Evolutionary conservation across 2,113 vertebrate species (phyloP), one percentile per base, ranked within the genome.

Genomic region (Sula dactylatra): DNA sequence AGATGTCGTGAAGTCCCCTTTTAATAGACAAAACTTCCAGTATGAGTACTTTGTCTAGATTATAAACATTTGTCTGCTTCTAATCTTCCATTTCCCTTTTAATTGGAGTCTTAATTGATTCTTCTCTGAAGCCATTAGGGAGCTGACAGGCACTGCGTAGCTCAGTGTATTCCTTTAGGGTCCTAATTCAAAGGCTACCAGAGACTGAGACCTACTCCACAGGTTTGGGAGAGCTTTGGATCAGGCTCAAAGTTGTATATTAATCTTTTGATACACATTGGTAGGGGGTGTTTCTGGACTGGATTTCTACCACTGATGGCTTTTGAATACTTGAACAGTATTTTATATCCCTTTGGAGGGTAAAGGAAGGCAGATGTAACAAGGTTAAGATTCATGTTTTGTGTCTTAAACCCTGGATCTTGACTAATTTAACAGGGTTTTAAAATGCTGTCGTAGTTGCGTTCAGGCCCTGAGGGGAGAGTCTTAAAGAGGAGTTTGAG

Each of bases 91-190:
- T 73, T 80, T 87, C 13, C 31, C 40, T 91, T 78, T 71, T 91
- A 89, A 93, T 89, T 96, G 69, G 82, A 69, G 27, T 65, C 49
- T 59, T 94, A 95, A 95, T 84, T 93, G 44, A 36, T 82, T 52
- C n/a, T 91, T 72, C 70, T 72, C 17, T 12, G n/a, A 79, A 56
- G 9, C 38, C 65, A 69, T 84, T 54, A 74, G 65, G 78, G 88
- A 95, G 52, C 34, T 95, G 95, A 65, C 47, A 67, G 86, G 56
- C 21, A 44, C 45, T 25, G 38, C 52, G 65, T 27, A 49, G 36
- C 62, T 85, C 69, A n/a, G 0, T 82, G 56, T 86, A 79, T 54
- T 40, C 66, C 86, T 87, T 82, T 11, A 44, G 61, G 78, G n/a
- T 56, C 20, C 8, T 56, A 8, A 72, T 45, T 65, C 91, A 72